phyloP scores from a whole-genome alignment of 2,888 invertebrate genomes.

The Pristionchus mayeri region DNA sequence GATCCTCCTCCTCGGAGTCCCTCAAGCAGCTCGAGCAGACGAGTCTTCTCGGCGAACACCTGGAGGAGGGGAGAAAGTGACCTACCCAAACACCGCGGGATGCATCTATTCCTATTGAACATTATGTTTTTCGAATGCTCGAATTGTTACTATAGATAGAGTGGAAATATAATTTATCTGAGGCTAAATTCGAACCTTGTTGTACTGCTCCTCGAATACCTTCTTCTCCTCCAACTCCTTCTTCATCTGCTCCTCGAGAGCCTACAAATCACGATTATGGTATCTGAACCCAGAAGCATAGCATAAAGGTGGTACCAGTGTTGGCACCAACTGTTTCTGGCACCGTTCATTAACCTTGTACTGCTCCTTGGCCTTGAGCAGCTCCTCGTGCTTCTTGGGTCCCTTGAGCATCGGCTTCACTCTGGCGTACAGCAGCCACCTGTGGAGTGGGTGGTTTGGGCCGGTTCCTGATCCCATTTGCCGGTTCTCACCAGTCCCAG shows the following conservation, averaged over 20 bases:
- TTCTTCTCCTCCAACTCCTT: constrained; percentile 98
- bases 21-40: constrained; percentile 81
- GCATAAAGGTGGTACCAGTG: neutral
- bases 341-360: constrained; percentile 54
- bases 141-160: neutral
- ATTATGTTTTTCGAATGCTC: neutral
- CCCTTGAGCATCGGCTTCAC: constrained; percentile 73
- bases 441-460: neutral
- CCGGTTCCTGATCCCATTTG: constrained; percentile 76
- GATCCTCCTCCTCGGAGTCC: constrained; percentile 68
- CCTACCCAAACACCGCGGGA: neutral
- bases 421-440: constrained; percentile 70
- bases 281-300: no score
- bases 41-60: constrained; percentile 76
- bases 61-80: constrained; percentile 74
- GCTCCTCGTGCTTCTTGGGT: constrained; percentile 74
- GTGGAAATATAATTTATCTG: neutral
- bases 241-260: constrained; percentile 91
- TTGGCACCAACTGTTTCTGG: constrained; percentile 14
- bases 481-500: constrained; percentile 82
- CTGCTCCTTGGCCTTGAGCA: constrained; percentile 69
- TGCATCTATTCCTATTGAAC: neutral
- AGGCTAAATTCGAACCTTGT: constrained; percentile 79
- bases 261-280: no score
- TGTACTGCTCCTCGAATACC: constrained; percentile 94